Evolutionary conservation across 1,140 invertebrate genomes (phyloP).

Genomic region (Uloborus diversus): DNA sequence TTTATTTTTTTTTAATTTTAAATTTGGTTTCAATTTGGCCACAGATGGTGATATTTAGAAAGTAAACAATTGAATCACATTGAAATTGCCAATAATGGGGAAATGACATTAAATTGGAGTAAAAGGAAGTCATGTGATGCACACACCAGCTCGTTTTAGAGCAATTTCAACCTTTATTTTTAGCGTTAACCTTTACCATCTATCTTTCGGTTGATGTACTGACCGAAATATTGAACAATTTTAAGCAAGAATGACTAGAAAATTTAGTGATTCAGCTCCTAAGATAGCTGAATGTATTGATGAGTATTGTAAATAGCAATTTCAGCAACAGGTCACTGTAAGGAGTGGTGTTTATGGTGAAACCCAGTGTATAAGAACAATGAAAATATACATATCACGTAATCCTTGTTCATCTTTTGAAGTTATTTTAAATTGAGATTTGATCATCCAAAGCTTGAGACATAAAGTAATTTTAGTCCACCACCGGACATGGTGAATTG

Average conservation of each 20-base stretch:
- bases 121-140: no score
- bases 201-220: background rate
- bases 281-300: background rate
- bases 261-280: background rate
- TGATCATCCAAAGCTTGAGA: background rate
- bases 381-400: background rate
- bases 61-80: no score
- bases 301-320: background rate
- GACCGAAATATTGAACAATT: background rate
- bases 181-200: background rate
- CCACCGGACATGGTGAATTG: background rate
- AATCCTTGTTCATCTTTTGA: background rate
- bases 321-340: background rate
- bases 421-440: background rate
- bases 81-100: no score
- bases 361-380: background rate
- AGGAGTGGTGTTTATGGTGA: background rate
- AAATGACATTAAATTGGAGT: no score
- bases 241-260: background rate
- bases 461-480: background rate
- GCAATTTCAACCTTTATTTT: no score
- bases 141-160: no score
- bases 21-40: no score
- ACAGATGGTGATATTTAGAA: no score
- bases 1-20: background rate